Percentiles rank a stretch among this genome's conserved stretches.
phyloP scores from a whole-genome alignment of 2,797 vertebrate genomes.

The Anguilla pacifica region DNA sequence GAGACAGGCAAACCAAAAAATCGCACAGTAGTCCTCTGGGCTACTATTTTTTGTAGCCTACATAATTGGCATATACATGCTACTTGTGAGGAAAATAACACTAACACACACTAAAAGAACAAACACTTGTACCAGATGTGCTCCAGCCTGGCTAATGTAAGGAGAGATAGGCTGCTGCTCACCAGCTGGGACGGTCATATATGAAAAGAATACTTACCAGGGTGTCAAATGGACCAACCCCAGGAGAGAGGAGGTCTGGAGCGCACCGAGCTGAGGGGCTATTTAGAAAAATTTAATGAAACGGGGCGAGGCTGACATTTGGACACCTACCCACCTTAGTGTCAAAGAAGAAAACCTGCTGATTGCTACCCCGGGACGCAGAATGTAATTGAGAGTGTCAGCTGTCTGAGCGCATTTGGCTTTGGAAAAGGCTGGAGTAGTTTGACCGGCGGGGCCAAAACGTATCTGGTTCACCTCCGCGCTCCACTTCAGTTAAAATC shows the following conservation, averaged over 20 bases:
- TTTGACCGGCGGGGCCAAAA: slow-evolving; percentile 8
- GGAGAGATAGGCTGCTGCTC: too few relatives aligned
- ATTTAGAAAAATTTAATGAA: not conserved
- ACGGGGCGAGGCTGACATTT: not conserved
- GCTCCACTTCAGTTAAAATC: not conserved
- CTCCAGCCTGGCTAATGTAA: too few relatives aligned
- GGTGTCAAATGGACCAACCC: not conserved
- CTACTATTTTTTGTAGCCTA: too few relatives aligned
- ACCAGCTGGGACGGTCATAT: too few relatives aligned
- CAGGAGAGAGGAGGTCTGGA: not conserved
- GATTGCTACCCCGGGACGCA: not conserved
- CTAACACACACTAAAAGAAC: too few relatives aligned
- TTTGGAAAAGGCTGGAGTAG: not conserved
- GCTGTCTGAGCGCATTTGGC: slow-evolving; percentile 22
- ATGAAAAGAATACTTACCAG: too few relatives aligned
- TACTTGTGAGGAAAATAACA: too few relatives aligned
- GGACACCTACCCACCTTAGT: not conserved
- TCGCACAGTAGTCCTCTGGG: too few relatives aligned
- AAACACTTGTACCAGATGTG: too few relatives aligned
- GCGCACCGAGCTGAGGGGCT: not conserved
- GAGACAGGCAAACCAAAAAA: too few relatives aligned
- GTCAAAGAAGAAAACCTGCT: too few relatives aligned
- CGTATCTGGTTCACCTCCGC: not conserved
- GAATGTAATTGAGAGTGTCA: slow-evolving; percentile 30
- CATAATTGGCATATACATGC: too few relatives aligned